Conservation (phyloP, 2,888 invertebrate genomes). For the Choristoneura rosaceana region DNA sequence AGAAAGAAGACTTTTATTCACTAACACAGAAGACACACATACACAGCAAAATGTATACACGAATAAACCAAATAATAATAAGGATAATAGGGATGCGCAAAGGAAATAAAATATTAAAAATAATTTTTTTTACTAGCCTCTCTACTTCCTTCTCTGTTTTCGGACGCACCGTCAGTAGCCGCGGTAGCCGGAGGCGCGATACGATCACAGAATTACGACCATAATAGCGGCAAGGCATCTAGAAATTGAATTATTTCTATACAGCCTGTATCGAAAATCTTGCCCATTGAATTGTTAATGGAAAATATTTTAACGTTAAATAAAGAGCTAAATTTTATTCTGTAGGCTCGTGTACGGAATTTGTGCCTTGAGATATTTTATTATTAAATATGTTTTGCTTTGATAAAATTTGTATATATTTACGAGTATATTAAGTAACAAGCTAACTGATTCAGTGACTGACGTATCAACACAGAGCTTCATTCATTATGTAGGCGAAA, state of each 20-base stretch:
- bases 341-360: neutral
- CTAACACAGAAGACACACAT: no score
- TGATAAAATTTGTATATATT: no score
- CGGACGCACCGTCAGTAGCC: slow-evolving; percentile 27
- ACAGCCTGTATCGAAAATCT: slow-evolving; percentile 36
- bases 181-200: slow-evolving; percentile 42
- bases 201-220: slow-evolving; percentile 49
- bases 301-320: slow-evolving; percentile 33
- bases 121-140: neutral
- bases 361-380: neutral
- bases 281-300: slow-evolving; percentile 36
- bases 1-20: no score
- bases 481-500: no score
- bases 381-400: no score
- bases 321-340: neutral
- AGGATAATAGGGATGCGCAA: no score
- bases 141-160: slow-evolving; percentile 12
- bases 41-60: no score
- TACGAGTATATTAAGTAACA: no score
- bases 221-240: slow-evolving; percentile 39
- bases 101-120: no score
- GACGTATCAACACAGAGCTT: no score
- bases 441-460: no score
- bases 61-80: no score
- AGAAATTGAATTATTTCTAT: slow-evolving; percentile 42